Base-by-base conservation (phyloP, 2,888 invertebrate genomes). In the Pegoplata infirma region DNA sequence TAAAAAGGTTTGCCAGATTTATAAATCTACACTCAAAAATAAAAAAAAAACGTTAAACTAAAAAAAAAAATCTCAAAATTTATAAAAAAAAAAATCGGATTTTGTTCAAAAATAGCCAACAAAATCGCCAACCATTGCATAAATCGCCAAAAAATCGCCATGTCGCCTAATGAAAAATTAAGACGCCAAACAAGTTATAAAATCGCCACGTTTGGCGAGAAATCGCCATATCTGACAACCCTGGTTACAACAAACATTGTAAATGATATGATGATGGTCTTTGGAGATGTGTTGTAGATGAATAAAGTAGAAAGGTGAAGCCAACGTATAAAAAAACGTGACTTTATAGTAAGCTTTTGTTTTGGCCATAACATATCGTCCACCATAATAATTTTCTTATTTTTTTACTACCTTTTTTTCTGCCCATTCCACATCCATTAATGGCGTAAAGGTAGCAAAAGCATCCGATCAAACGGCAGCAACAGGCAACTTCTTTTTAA, bases 361-460 rank as follows among this genome's bases (percentile, higher is more conserved):
- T 79, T 63, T 71, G 49, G 16, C 55, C 49, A 66, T 74, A 55
- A 61, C 55, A 61, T 66, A 58, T 47, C 61, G 75, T 79, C 79
- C 79, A 71, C 79, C 61, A 71, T 75, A 75, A 79, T 79, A 69
- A 66, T 74, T 78, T 78, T 59, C 53, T 51, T 71, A 53, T 40
- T 25, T 49, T 6, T 56, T 16, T 17, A 17, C 61, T 46, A 7
- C 10, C 40, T 36, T 49, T 16, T 44, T 51, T 51, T 53, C 44
- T 14, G 17, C 6, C 44, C 10, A 56, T 55, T 16, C 28, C 17
- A 46, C 47, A 63, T 40, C 19, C 59, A 49, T 75, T 79, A 75
- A 79, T 79, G 79, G 79, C 79, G 79, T 75, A 74, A 67, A 80
- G 73, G 80, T 80, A 80, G 80, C 77, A 14, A 58, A 7, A 40